Conservation (phyloP, 1,140 invertebrate genomes). For the Bombyx mori region DNA sequence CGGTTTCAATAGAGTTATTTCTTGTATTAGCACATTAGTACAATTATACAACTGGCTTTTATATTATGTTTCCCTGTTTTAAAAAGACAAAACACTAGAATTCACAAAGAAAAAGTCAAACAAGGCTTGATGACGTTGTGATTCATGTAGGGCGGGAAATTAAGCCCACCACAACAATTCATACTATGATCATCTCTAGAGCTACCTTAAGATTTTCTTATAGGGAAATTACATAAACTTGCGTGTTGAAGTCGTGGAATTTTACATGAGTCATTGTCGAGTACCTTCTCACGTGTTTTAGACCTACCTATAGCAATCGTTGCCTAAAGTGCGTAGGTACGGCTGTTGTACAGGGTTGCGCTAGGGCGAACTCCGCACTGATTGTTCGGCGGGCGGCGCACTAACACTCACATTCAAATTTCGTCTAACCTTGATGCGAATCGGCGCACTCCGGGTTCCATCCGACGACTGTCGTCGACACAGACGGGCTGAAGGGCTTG, state of each 20-base stretch:
- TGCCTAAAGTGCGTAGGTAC: conserved; percentile 43
- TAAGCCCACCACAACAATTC: no score
- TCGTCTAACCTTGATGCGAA: conserved; percentile 68
- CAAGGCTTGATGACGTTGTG: no score
- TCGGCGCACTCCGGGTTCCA: conserved; percentile 67
- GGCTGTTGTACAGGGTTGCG: conserved; percentile 45
- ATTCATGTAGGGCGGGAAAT: no score
- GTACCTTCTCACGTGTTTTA: conserved; percentile 37
- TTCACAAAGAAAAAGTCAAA: no score
- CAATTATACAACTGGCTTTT: no score
- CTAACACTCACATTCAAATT: conserved; percentile 66
- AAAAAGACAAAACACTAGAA: no score
- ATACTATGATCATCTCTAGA: no score
- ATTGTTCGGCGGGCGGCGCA: conserved; percentile 44
- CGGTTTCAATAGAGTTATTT: no score
- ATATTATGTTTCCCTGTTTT: no score
- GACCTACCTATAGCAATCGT: conserved; percentile 51
- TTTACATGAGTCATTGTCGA: conserved; percentile 43
- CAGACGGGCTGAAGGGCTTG: conserved; percentile 57
- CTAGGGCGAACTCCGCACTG: conserved; percentile 30
- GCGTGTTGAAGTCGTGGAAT: conserved; percentile 17
- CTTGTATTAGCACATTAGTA: no score
- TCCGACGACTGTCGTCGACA: conserved; percentile 58
- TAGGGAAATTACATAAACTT: not conserved
- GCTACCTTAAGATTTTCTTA: no score